phyloP scores from a whole-genome alignment of 2,888 invertebrate genomes.

The Dryomyza anilis region DNA sequence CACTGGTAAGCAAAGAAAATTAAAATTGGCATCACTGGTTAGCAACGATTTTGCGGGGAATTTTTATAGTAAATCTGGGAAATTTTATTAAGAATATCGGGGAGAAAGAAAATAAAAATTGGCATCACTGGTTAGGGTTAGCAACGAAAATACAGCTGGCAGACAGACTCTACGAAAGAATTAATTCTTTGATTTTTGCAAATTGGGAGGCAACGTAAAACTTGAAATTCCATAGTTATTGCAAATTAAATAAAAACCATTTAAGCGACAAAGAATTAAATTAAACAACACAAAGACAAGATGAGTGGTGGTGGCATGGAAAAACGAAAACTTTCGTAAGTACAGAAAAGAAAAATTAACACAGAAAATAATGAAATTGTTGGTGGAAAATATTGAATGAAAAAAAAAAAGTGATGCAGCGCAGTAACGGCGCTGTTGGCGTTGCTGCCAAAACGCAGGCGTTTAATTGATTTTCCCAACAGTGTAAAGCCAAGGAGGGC shows the following conservation, averaged over 20 bases:
- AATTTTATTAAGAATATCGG: too few species aligned
- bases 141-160: too few species aligned
- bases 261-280: neutral
- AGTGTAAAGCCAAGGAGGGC: too few species aligned
- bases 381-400: neutral
- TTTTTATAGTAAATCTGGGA: too few species aligned
- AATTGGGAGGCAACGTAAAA: neutral
- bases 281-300: constrained; percentile 28
- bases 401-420: neutral
- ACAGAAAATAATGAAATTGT: neutral
- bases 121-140: too few species aligned
- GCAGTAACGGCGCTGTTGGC: neutral
- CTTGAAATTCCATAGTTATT: neutral
- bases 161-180: constrained; percentile 1
- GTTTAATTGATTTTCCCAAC: neutral
- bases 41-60: too few species aligned
- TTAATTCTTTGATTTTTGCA: constrained; percentile 9
- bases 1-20: too few species aligned
- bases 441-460: neutral
- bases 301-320: constrained; percentile 60
- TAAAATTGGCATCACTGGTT: too few species aligned
- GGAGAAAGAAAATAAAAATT: too few species aligned
- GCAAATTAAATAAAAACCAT: neutral
- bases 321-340: constrained; percentile 62
- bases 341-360: constrained; percentile 36